These are phyloP conservation scores for Hypolimnas misippus DNA, from an alignment of 2,888 invertebrate species.

Conservation along the genomic window DNA sequence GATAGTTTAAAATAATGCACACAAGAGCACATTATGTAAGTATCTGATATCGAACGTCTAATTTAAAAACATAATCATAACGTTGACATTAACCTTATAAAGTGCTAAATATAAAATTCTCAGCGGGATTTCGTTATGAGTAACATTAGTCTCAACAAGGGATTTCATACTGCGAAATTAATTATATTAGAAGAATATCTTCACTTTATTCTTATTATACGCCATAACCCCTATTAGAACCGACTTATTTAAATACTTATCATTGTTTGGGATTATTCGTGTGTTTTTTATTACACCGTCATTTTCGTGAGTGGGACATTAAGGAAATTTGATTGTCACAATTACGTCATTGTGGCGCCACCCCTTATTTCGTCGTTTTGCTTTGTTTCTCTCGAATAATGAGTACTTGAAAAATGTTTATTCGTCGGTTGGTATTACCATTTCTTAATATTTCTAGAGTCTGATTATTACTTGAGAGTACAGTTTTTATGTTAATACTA, in stretches of 20 bases:
- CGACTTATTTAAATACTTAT: background rate
- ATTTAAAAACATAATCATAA: too few species aligned
- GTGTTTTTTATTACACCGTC: conserved; percentile 32
- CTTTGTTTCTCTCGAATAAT: conserved; percentile 4
- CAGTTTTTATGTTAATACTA: too few species aligned
- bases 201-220: background rate
- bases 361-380: conserved; percentile 5
- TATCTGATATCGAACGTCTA: too few species aligned
- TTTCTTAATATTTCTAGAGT: background rate
- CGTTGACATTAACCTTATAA: too few species aligned
- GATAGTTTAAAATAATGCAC: too few species aligned
- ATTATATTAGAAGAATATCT: background rate
- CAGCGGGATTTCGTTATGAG: too few species aligned
- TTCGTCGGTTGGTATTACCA: background rate
- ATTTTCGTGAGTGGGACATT: conserved; percentile 27
- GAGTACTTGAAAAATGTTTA: background rate
- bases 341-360: conserved; percentile 35
- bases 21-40: too few species aligned
- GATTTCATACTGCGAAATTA: too few species aligned
- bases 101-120: too few species aligned
- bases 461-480: too few species aligned
- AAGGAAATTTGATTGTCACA: conserved; percentile 43
- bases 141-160: too few species aligned
- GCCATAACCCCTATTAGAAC: background rate
- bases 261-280: background rate